Evolutionary conservation across 2,797 vertebrate species (phyloP), one percentile per base, ranked within the genome.

Genomic region (Takifugu ocellatus): DNA sequence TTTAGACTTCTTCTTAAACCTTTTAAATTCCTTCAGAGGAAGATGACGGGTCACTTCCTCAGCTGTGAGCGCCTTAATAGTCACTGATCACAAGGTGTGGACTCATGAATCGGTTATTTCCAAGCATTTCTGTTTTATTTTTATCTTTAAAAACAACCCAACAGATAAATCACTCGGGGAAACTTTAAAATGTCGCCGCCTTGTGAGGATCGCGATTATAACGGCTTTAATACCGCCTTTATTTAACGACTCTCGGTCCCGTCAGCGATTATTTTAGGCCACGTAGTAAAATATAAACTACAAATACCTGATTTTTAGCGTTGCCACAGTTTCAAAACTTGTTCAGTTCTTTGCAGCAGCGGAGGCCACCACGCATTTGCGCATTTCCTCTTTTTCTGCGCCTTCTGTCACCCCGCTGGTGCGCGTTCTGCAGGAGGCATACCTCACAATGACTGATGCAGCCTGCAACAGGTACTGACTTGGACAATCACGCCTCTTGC

Each of bases 341-440:
- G 21, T 5, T 31, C 14, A 6, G 56, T 0, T n/a, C n/a, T 70
- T 66, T 33, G 31, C 31, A 33, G 31, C 7, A 33, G 31, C 57
- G 64, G 64, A 56, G 6, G 29, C 44, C 53, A 49, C 15, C 43
- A 7, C 39, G 25, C 6, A 71, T 26, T 62, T 0, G 48, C 21
- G 54, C 70, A 87, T 85, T 88, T 87, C 85, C 81, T 82, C 85
- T 72, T 83, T 75, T 68, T 15, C 14, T 16, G 24, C n/a, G 4
- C 25, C 56, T 70, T 62, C 25, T 27, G 51, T 55, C 11, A 26
- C 42, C 5, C 46, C 39, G 66, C 81, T 79, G 81, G 76, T 63
- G 51, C 61, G 49, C 55, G 45, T 56, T 64, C 52, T 50, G 15
- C 4, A 73, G 71, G 55, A 69, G 69, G 61, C 59, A n/a, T 33